Conservation (phyloP, 2,888 invertebrate species). For the Heterodera filipjevi region DNA sequence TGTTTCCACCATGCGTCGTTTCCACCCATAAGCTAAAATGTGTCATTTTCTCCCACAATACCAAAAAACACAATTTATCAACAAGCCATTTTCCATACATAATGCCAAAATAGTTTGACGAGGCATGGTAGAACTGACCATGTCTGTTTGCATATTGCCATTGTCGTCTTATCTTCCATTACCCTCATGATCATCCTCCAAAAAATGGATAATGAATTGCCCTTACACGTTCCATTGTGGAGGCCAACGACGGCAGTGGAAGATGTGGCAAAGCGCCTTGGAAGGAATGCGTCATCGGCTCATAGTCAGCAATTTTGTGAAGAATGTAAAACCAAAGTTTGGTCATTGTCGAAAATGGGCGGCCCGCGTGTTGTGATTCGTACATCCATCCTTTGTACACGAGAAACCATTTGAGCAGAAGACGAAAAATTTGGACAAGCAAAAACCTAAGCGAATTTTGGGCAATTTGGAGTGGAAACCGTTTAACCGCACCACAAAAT, state of each 20-base stretch:
- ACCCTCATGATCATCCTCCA: too few species aligned
- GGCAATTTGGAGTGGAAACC: not conserved
- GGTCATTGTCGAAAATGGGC: slow-evolving; percentile 77
- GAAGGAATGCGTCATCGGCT: slow-evolving; percentile 90
- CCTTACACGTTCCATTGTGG: slow-evolving; percentile 84
- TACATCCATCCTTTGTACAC: slow-evolving; percentile 98
- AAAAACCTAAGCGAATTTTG: slow-evolving; percentile 15
- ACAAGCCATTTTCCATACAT: too few species aligned
- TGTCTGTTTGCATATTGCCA: too few species aligned
- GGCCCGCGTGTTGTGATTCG: slow-evolving; percentile 68
- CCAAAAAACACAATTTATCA: too few species aligned
- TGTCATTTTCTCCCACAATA: too few species aligned
- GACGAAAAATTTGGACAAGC: slow-evolving; percentile 80
- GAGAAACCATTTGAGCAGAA: slow-evolving; percentile 83
- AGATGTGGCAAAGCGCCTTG: slow-evolving; percentile 93
- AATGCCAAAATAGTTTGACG: too few species aligned
- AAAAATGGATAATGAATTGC: too few species aligned
- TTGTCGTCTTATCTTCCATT: too few species aligned
- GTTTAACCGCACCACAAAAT: slow-evolving; percentile 77
- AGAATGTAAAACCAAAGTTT: slow-evolving; percentile 83
- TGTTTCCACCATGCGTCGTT: too few species aligned
- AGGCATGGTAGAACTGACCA: too few species aligned
- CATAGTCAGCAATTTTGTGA: slow-evolving; percentile 79
- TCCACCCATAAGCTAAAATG: too few species aligned
- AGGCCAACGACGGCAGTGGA: slow-evolving; percentile 83